Percentiles rank a stretch among this genome's conserved stretches.
phyloP scores from a whole-genome alignment of 2,113 vertebrate species.

The Patagioenas fasciata region DNA sequence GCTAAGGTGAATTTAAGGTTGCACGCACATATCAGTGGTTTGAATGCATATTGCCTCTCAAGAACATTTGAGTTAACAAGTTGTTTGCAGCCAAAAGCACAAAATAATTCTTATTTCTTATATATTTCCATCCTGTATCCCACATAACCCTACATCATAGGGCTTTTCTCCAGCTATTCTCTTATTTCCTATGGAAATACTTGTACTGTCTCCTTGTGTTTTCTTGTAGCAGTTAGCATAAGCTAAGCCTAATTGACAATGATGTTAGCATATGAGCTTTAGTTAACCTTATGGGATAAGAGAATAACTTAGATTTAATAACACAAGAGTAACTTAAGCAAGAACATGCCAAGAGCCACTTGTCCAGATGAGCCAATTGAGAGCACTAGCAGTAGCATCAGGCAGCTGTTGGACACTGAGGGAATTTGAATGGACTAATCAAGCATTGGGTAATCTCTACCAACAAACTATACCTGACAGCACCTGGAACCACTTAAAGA shows the following conservation, averaged over 20 bases:
- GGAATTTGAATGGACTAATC: background rate
- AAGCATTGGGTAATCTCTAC: background rate
- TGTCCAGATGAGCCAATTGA: background rate
- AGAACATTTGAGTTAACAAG: constrained; percentile 23
- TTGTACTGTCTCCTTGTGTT: background rate
- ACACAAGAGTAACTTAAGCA: background rate
- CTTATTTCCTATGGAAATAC: background rate
- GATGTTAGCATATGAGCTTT: background rate
- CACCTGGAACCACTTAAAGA: background rate
- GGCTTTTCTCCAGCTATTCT: background rate
- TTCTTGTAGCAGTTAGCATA: background rate
- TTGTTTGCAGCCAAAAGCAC: background rate
- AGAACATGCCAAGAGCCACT: rapidly evolving
- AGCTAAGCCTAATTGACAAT: background rate
- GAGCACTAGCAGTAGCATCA: background rate
- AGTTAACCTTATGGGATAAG: background rate
- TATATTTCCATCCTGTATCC: rapidly evolving
- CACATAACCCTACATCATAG: rapidly evolving
- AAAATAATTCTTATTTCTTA: background rate
- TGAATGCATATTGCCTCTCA: constrained; percentile 27
- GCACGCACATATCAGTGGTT: background rate
- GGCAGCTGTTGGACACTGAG: background rate
- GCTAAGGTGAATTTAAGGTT: constrained; percentile 68
- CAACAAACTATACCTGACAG: background rate
- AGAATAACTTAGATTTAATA: background rate